These are phyloP conservation scores for Progne subis DNA, from an alignment of 2,113 vertebrate genomes.

Conservation along the genomic window DNA sequence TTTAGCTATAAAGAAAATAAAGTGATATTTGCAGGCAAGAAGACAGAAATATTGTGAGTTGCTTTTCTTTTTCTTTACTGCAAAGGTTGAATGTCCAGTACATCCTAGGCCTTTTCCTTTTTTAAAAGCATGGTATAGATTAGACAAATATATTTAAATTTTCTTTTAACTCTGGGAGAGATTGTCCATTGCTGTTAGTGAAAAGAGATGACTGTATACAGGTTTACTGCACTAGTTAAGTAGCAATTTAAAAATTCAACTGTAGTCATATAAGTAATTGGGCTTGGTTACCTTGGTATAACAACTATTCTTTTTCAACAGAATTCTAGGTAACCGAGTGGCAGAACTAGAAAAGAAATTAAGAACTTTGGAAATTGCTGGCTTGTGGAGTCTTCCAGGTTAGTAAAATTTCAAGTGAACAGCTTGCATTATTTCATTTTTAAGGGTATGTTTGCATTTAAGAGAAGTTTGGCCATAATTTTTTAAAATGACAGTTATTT, in stretches of 20 bases:
- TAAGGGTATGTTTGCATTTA: neutral
- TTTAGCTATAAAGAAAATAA: neutral
- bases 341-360: conserved; percentile 95
- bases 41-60: neutral
- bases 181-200: neutral
- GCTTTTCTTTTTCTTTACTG: neutral
- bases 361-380: conserved; percentile 92
- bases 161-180: neutral
- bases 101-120: neutral
- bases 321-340: conserved; percentile 93
- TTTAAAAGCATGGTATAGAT: neutral
- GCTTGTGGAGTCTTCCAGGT: conserved; percentile 98
- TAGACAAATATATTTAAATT: neutral
- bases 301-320: conserved; percentile 31
- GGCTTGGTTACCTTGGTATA: neutral
- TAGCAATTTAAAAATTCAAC: neutral
- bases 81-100: neutral
- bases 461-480: neutral
- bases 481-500: neutral
- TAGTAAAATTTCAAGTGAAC: conserved; percentile 26
- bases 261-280: neutral
- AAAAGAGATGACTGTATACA: neutral
- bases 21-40: neutral
- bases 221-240: neutral
- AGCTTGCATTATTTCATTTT: neutral